Base-by-base conservation (phyloP, 2,113 vertebrate species). In the Meriones unguiculatus region DNA sequence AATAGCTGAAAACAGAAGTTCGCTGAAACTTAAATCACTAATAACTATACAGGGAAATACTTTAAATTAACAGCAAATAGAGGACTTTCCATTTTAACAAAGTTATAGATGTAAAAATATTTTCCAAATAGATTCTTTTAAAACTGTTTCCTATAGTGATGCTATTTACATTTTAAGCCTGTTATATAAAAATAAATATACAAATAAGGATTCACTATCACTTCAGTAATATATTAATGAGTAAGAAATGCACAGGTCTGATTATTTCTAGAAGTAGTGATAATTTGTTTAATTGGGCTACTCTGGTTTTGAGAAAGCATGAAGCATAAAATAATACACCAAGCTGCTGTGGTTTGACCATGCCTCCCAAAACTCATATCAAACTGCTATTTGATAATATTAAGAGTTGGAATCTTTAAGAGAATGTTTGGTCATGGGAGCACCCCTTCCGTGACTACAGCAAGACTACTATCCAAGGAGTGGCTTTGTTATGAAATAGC, bases 61-160 rank as follows among this genome's bases (percentile, higher is more conserved):
- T 95, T 75, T 32, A n/a, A 11, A 35, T 52, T 46, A 84, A 35
- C 5, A 82, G 86, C 69, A 46, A 20, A 35, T 87, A 62, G 65
- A 62, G 18, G 85, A 69, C n/a, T 46, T 92, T 38, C 41, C 4
- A 14, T 87, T 72, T 73, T 54, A 69, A 75, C 13, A 59, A 2
- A 32, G 30, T 80, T 10, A 80, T 67, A 52, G 9, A 1, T 86
- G 17, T 62, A 92, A 81, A 81, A n/a, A 59, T 81, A 57, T 35
- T 81, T 80, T 80, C 18, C 32, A 54, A 32, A 38, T 22, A 30
- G 35, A n/a, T 76, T 87, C 50, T 88, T 92, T 67, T 11, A 69
- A 78, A 88, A 86, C 22, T 62, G n/a, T 75, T 90, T 90, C 54
- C 75, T 90, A 54, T 90, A 87, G 9, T 46, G 59, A 75, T 41